phyloP scores from a whole-genome alignment of 2,888 invertebrate genomes.

The Phortica okadai region DNA sequence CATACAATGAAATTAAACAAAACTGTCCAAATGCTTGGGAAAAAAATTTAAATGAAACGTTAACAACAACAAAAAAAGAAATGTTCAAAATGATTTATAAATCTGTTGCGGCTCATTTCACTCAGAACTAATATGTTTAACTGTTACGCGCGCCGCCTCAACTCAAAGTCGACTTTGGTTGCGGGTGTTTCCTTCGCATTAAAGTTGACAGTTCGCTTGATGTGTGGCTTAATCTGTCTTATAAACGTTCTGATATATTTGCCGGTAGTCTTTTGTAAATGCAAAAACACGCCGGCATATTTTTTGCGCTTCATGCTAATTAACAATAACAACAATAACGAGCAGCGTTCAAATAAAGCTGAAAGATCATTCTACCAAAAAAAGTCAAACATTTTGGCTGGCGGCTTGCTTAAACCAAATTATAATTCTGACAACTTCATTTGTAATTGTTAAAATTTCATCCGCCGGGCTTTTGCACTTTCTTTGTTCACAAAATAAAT shows the following conservation, averaged over 20 bases:
- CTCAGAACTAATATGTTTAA: neutral
- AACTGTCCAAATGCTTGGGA: neutral
- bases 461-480: neutral
- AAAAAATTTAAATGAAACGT: neutral
- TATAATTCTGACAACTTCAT: constrained; percentile 73
- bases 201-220: neutral
- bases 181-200: neutral
- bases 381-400: constrained; percentile 38
- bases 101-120: neutral
- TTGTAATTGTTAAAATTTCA: constrained; percentile 56
- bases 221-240: neutral
- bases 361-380: neutral
- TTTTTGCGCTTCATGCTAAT: constrained; percentile 21
- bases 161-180: neutral
- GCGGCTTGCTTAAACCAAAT: constrained; percentile 62
- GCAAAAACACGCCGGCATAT: neutral
- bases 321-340: neutral
- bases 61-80: neutral
- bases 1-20: neutral
- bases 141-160: neutral
- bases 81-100: neutral
- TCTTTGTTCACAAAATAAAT: neutral
- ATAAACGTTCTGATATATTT: neutral
- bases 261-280: neutral
- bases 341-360: neutral